A percentile compares a stretch with the other conserved stretches of the same genome.
phyloP scores from a whole-genome alignment of 2,888 invertebrate species.

The Salpingus planirostris region DNA sequence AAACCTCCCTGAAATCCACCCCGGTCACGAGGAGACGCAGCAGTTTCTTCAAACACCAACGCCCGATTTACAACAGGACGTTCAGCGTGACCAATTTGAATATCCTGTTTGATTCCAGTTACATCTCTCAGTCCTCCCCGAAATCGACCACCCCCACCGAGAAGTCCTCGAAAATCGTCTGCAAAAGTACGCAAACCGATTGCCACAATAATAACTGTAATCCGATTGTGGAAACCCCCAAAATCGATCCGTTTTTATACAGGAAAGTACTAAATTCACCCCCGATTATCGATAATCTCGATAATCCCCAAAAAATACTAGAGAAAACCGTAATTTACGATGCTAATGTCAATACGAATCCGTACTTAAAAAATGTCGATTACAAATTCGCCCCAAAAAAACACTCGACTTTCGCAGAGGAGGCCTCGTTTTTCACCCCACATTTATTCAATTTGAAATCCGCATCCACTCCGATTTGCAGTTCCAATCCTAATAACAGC shows the following conservation, averaged over 20 bases:
- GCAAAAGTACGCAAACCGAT: not conserved
- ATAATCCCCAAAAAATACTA: too few species aligned
- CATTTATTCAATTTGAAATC: conserved; percentile 24
- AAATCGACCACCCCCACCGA: too few species aligned
- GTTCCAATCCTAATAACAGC: conserved; percentile 6
- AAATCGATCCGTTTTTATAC: conserved; percentile 18
- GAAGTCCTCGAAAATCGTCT: not conserved
- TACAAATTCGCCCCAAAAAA: conserved; percentile 10
- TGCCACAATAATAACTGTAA: not conserved
- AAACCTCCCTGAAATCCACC: conserved; percentile 8
- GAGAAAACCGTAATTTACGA: too few species aligned
- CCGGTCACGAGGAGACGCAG: conserved; percentile 19
- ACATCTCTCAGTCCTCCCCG: conserved; percentile 9
- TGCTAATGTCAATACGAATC: not conserved
- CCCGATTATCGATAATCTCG: too few species aligned
- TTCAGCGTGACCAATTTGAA: conserved; percentile 26
- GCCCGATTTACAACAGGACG: conserved; percentile 5
- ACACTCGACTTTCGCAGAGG: too few species aligned
- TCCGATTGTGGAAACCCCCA: conserved; percentile 14
- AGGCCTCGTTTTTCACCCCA: conserved; percentile 29
- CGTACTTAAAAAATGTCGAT: conserved; percentile 15
- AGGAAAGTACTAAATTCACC: too few species aligned
- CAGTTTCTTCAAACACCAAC: not conserved
- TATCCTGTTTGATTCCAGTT: conserved; percentile 22
- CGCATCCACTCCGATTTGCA: conserved; percentile 29